Base-by-base conservation (phyloP, 35 echinoderm and acorn worm species). In the Anneissia japonica region DNA sequence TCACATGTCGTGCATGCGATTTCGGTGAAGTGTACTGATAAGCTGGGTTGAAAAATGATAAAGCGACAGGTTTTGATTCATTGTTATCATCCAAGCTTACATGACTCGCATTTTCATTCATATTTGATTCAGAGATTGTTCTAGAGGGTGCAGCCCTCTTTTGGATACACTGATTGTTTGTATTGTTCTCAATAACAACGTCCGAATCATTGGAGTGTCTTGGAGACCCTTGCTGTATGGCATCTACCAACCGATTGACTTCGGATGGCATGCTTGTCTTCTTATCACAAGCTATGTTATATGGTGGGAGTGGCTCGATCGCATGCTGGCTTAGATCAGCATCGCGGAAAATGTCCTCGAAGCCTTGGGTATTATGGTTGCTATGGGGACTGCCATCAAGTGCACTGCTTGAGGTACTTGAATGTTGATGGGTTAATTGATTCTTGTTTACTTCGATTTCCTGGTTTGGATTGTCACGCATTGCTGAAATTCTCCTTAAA, bases 21-120 rank as follows among this genome's bases (percentile, higher is more conserved):
- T 23, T 64, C 26, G 51, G 26, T 23, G 51, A 64, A 23, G 81
- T 87, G 31, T 92, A 83, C 77, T 94, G 96, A 81, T 91, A 99
- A 12, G 91, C 96, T 31, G 96, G 96, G 72, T 99, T 99, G 21
- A 83, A 91, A 84, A 99, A 99, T 1, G 96, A 99, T 26, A 99
- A 81, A 1, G 96, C 92, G 16, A 81, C 14, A 7, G 79, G 35
- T 40, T 39, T 37, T 37, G 79, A 38, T 40, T 40, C 11, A 30
- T 17, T 16, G 40, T 16, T 26, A 64, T 64, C 51, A 16, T 64
- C 51, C 21, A 64, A 64, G 21, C 51, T 64, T 64, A 64, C 51
- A 64, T 64, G 51, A 64, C 9, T 16, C 0, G 36, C 79, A 32
- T 81, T 39, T 26, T 81, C 34, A 30, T 40, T 36, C 28, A 30